Evolutionary conservation across 1,140 invertebrate genomes (phyloP), one percentile per base, ranked within the genome.

Genomic region (Meloidogyne floridensis): DNA sequence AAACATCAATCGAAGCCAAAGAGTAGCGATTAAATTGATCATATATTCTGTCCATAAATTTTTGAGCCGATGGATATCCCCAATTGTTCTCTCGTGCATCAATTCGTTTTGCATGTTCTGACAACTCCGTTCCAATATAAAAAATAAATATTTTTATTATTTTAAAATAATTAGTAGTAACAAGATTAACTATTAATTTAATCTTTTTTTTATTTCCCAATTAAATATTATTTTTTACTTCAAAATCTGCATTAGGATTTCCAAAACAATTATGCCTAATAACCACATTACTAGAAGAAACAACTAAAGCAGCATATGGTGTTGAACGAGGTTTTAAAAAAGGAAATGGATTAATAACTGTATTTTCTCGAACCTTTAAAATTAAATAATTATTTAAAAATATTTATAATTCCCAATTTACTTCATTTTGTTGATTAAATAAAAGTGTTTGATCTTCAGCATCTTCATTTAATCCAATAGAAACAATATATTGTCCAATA

Each of bases 21-120:
- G 89, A 90, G 56, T 89, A 90, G 53, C 88, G 85, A 80, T 89
- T 90, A 83, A 89, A 89, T 82, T 89, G 88, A 83, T 89, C 88
- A 79, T 90, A 89, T 73, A 89, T 90, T 42, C 87, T 80, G 18
- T 85, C 76, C 95, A 82, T 94, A 93, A 2, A 92, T 92, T 86
- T 92, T n/a, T 81, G 72, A 10, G 80, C 84, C 20, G 87, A 82
- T 42, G 85, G 83, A 72, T 87, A 93, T 15, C 96, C 95, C 82
- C 98, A 92, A 94, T 95, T 99, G 89, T 99, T 99, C 86, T 93
- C 94, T 5, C 95, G 95, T 82, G 95, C 96, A 90, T 98, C 95
- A 9, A 99, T 94, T n/a, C 93, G 92, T 91, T 95, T 94, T 85
- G 95, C 96, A 87, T 97, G 96, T 90, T 98, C 96, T 86, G 94